phyloP scores from a whole-genome alignment of 2,113 vertebrate genomes.

The Pelecanus crispus region DNA sequence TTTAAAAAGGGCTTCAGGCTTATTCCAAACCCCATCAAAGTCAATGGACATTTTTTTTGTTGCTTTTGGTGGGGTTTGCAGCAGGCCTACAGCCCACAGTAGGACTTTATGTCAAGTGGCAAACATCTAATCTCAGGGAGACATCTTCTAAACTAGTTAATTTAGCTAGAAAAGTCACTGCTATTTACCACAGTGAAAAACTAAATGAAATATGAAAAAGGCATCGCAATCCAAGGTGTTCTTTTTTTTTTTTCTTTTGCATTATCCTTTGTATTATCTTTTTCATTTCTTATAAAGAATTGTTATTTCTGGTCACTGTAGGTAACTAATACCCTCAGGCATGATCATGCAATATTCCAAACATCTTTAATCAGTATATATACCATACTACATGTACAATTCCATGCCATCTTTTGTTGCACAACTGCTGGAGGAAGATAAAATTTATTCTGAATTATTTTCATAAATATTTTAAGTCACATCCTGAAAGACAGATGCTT shows the following conservation, averaged over 20 bases:
- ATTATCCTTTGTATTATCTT: constrained; percentile 58
- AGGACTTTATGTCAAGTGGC: background rate
- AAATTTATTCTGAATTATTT: background rate
- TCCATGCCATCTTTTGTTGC: constrained; percentile 8
- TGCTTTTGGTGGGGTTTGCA: background rate
- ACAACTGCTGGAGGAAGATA: background rate
- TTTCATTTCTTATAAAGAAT: constrained; percentile 35
- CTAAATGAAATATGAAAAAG: background rate
- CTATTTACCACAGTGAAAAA: background rate
- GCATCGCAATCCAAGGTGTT: background rate
- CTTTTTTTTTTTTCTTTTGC: background rate
- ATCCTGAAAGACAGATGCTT: background rate
- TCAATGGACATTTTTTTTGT: background rate
- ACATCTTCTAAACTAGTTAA: background rate
- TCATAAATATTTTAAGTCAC: background rate
- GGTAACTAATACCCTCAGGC: constrained; percentile 59
- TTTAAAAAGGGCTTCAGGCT: background rate
- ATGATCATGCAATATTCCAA: constrained; percentile 56
- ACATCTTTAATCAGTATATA: background rate
- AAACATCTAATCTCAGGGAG: background rate
- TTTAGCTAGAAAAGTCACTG: background rate
- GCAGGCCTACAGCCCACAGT: background rate
- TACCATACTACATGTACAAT: background rate
- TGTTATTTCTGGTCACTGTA: constrained; percentile 71
- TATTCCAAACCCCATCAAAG: background rate